Conservation (phyloP, 2,113 vertebrate genomes). For the Chitala chitala region DNA sequence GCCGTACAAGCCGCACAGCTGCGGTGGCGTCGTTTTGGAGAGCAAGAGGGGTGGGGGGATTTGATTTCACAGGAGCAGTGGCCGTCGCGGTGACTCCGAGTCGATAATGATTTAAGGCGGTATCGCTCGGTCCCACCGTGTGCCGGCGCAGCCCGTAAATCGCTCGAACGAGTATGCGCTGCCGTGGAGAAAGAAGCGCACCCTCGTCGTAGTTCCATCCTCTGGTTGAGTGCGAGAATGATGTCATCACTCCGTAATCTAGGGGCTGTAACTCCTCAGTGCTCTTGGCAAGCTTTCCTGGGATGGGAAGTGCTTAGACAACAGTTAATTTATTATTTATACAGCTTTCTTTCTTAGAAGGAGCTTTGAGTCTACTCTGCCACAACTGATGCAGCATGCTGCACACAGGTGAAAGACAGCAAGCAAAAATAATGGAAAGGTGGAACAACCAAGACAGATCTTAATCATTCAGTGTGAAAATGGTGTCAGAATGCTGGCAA, state of each 20-base stretch:
- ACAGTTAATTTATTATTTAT: slow-evolving; percentile 27
- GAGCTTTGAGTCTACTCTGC: slow-evolving; percentile 15
- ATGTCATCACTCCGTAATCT: slow-evolving; percentile 41
- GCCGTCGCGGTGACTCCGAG: not conserved
- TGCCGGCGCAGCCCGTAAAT: slow-evolving; percentile 4
- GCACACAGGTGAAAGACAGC: slow-evolving; percentile 1
- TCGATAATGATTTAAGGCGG: not conserved
- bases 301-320: slow-evolving; percentile 37
- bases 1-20: not conserved
- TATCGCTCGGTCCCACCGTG: no score
- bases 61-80: not conserved
- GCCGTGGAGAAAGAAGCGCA: slow-evolving; percentile 29
- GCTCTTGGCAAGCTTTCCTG: slow-evolving; percentile 41
- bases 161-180: slow-evolving; percentile 27
- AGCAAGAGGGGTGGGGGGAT: not conserved
- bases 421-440: no score
- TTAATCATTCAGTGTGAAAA: not conserved
- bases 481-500: not conserved
- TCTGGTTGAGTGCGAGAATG: slow-evolving; percentile 35
- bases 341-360: not conserved
- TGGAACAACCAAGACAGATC: no score
- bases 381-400: slow-evolving; percentile 35
- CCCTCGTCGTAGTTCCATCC: slow-evolving; percentile 36
- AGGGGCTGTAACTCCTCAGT: slow-evolving; percentile 29
- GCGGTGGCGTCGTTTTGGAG: not conserved